Conservation (phyloP, 1,140 invertebrate genomes). For the Drosophila subobscura region DNA sequence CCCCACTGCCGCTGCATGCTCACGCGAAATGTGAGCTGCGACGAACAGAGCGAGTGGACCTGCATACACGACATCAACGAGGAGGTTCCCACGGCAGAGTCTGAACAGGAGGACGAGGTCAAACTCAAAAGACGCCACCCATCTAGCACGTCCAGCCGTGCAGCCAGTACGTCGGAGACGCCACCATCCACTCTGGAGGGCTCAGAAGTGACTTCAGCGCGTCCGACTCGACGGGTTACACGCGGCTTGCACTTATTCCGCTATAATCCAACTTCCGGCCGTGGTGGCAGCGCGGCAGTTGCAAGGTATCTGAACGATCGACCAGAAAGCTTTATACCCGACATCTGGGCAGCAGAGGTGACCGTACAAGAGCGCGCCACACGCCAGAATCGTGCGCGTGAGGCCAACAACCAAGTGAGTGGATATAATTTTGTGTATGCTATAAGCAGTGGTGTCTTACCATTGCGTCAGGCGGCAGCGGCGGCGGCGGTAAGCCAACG, state of each 20-base stretch:
- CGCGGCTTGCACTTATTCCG: too few species aligned
- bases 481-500: slow-evolving; percentile 2
- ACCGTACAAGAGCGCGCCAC: slow-evolving; percentile 78
- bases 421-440: slow-evolving; percentile 82
- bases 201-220: too few species aligned
- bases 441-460: slow-evolving; percentile 79
- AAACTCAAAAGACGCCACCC: slow-evolving; percentile 81
- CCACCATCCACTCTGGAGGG: not conserved
- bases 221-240: too few species aligned
- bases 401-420: slow-evolving; percentile 54
- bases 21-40: slow-evolving; percentile 93
- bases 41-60: slow-evolving; percentile 96
- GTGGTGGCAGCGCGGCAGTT: not conserved
- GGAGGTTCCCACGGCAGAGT: slow-evolving; percentile 50
- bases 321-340: slow-evolving; percentile 69
- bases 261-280: too few species aligned
- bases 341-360: slow-evolving; percentile 83
- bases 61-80: slow-evolving; percentile 94
- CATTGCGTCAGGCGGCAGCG: slow-evolving; percentile 39
- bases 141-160: slow-evolving; percentile 51
- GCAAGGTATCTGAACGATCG: not conserved
- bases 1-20: slow-evolving; percentile 95
- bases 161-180: slow-evolving; percentile 1
- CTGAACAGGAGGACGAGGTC: slow-evolving; percentile 50
- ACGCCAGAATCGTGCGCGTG: slow-evolving; percentile 63